Percentiles rank a stretch among this genome's conserved stretches.
These are phyloP conservation scores for Xiphophorus maculatus DNA, from an alignment of 2,113 vertebrate species.

Conservation along the genomic window DNA sequence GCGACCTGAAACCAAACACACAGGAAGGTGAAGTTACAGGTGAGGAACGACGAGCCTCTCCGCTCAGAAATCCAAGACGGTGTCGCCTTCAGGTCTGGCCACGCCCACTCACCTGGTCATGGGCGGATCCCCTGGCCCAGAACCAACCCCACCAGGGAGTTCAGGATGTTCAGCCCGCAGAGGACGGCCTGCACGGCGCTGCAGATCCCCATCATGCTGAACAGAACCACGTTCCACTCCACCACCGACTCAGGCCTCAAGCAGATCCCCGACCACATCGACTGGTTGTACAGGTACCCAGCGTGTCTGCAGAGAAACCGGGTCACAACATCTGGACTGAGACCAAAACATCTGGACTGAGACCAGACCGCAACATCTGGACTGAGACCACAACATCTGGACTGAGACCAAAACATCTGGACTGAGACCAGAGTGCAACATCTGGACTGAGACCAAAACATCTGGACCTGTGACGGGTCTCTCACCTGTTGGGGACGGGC, in stretches of 20 bases:
- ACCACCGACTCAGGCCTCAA: slow-evolving; percentile 69
- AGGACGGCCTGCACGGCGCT: slow-evolving; percentile 71
- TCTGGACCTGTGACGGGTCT: background rate
- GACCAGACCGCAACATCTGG: no score
- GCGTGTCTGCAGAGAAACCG: slow-evolving; percentile 33
- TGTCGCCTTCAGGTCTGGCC: background rate
- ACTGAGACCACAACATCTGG: no score
- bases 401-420: no score
- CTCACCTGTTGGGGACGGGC: slow-evolving; percentile 51
- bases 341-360: no score
- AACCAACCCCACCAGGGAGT: slow-evolving; percentile 66
- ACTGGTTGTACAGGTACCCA: slow-evolving; percentile 68
- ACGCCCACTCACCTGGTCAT: slow-evolving; percentile 66
- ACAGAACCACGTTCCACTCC: slow-evolving; percentile 78
- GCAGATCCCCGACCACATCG: slow-evolving; percentile 72
- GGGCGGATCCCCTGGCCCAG: slow-evolving; percentile 60
- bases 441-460: background rate
- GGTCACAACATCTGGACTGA: background rate
- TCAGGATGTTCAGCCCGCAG: slow-evolving; percentile 69
- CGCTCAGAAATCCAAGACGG: background rate
- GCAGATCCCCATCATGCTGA: slow-evolving; percentile 64
- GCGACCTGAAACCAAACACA: slow-evolving; percentile 41
- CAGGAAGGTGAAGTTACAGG: background rate
- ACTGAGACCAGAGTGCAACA: no score
- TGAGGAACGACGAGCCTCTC: background rate